Evolutionary conservation across 1,140 invertebrate genomes (phyloP).

Genomic region (Caenorhabditis briggsae): DNA sequence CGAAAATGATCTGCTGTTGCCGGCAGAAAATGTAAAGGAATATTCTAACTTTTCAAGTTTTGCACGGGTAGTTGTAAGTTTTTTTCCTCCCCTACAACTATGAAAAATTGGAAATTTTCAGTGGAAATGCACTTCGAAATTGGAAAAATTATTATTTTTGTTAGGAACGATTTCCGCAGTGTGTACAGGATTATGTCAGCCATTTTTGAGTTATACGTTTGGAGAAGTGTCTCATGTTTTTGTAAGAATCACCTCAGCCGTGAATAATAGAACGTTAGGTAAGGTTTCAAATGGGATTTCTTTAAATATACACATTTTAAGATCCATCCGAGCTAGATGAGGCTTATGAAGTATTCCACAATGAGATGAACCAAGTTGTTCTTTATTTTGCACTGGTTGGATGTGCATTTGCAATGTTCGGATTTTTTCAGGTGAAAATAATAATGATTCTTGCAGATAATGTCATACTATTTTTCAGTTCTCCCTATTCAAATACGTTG

Average conservation of each 20-base stretch:
- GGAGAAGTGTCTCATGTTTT: constrained; percentile 64
- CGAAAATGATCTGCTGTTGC: neutral
- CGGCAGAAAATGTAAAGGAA: neutral
- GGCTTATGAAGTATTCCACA: constrained; percentile 65
- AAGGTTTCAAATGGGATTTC: neutral
- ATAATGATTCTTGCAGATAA: no score
- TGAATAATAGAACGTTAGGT: constrained; percentile 57
- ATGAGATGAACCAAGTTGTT: constrained; percentile 26
- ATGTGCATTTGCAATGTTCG: neutral
- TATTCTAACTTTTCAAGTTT: neutral
- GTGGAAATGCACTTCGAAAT: constrained; percentile 69
- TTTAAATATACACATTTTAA: constrained; percentile 52
- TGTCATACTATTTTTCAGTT: neutral
- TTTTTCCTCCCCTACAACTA: neutral
- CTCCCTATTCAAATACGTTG: constrained; percentile 5
- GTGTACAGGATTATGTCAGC: constrained; percentile 65
- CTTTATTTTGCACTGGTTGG: neutral
- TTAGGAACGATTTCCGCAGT: constrained; percentile 65
- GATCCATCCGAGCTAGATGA: constrained; percentile 61
- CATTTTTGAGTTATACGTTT: constrained; percentile 69
- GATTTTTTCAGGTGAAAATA: neutral
- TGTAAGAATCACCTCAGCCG: constrained; percentile 63
- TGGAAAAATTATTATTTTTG: constrained; percentile 68
- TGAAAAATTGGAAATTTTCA: constrained; percentile 51
- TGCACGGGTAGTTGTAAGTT: neutral